These are phyloP conservation scores for Callyntrura sp. DNA, from an alignment of 2,888 invertebrate species.

Conservation along the genomic window DNA sequence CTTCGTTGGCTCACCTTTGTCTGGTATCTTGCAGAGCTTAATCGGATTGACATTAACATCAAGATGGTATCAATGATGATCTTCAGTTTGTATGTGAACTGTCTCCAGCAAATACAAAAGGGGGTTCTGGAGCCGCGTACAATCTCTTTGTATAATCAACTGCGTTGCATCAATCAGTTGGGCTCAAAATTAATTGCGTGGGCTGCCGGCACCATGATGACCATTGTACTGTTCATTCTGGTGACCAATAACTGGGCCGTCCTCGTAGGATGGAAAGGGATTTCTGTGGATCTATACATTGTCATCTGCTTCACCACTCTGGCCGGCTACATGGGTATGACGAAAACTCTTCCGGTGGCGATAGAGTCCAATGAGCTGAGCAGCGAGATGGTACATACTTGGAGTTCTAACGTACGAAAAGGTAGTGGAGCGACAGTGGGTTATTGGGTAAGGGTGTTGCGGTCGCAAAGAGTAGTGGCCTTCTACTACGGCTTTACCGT, in stretches of 20 bases:
- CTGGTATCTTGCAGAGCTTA: too few species aligned
- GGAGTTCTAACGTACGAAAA: not conserved
- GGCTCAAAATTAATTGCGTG: not conserved
- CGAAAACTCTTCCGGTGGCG: not conserved
- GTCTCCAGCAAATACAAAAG: too few species aligned
- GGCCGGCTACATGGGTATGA: not conserved
- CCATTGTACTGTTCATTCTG: not conserved
- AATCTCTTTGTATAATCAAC: too few species aligned
- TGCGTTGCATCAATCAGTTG: not conserved
- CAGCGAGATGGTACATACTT: not conserved
- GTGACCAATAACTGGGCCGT: not conserved
- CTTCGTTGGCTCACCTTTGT: too few species aligned
- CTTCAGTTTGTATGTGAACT: too few species aligned
- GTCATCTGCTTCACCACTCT: not conserved
- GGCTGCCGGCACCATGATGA: not conserved
- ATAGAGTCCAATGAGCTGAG: not conserved
- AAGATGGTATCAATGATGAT: too few species aligned
- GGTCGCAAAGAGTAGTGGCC: not conserved
- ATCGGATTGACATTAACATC: too few species aligned
- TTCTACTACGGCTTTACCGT: not conserved
- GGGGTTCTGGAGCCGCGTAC: too few species aligned
- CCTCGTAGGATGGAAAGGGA: not conserved
- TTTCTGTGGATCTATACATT: not conserved
- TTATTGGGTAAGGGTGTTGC: not conserved
- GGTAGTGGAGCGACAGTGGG: not conserved